These are phyloP conservation scores for Drosophila parthenogenetica DNA, from an alignment of 2,888 invertebrate genomes.

Conservation along the genomic window DNA sequence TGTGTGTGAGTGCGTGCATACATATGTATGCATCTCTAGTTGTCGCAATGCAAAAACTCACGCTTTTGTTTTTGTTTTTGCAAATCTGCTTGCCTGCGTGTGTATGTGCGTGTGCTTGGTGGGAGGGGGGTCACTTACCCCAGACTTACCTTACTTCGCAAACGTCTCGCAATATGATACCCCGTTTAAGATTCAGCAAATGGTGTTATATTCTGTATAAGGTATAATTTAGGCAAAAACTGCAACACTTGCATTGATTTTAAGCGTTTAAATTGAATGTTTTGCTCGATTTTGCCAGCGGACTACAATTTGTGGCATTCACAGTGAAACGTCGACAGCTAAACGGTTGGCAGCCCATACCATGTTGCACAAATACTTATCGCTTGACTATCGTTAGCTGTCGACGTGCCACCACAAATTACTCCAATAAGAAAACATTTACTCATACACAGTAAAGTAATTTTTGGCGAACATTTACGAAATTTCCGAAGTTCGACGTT, in stretches of 20 bases:
- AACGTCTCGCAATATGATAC: constrained; percentile 14
- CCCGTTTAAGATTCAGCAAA: constrained; percentile 10
- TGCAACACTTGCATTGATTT: constrained; percentile 37
- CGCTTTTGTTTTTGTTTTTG: constrained; percentile 55
- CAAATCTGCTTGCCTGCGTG: constrained; percentile 33
- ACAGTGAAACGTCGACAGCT: constrained; percentile 22
- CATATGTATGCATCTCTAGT: constrained; percentile 16
- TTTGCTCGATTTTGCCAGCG: constrained; percentile 59
- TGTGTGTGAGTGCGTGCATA: not conserved
- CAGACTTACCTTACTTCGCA: constrained; percentile 46
- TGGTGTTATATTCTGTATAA: not conserved
- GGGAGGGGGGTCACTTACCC: constrained; percentile 39
- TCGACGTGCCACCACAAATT: constrained; percentile 40
- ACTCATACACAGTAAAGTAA: constrained; percentile 47
- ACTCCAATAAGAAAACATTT: constrained; percentile 54
- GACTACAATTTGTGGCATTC: constrained; percentile 44
- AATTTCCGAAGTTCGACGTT: constrained; percentile 24
- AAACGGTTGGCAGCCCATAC: constrained; percentile 33
- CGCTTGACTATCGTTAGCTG: not conserved
- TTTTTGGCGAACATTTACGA: constrained; percentile 45
- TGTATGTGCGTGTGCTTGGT: constrained; percentile 28
- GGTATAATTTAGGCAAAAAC: constrained; percentile 7
- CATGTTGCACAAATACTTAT: constrained; percentile 20
- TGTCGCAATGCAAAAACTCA: constrained; percentile 36
- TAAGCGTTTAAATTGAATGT: constrained; percentile 50